Evolutionary conservation across 1,140 invertebrate species (phyloP), one percentile per base, ranked within the genome.

Genomic region (Protaetia brevitarsis): DNA sequence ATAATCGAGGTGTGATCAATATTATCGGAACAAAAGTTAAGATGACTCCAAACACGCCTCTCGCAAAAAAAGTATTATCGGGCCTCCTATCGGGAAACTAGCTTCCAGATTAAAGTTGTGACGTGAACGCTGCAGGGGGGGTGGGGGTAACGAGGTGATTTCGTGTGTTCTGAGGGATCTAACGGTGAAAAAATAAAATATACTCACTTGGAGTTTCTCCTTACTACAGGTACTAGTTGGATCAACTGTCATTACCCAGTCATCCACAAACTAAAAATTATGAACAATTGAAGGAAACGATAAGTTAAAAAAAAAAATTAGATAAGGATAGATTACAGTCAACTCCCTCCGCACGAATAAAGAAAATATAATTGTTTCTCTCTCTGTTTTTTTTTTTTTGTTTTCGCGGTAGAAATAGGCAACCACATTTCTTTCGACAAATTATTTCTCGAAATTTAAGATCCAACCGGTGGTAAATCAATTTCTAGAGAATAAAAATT

Each of bases 141-240:
- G n/a, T n/a, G n/a, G n/a, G n/a, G n/a, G n/a, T n/a, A n/a, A n/a
- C n/a, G n/a, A n/a, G n/a, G n/a, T n/a, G n/a, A n/a, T n/a, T n/a
- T 45, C 1, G 41, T 45, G 41, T 21, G 10, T 45, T 45, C 8
- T 45, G 41, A 21, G 16, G 23, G 41, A 13, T 45, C 23, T 45
- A 8, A 45, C 5, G 2, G 41, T 45, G 41, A 45, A 45, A 45
- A 45, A 13, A 21, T 45, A 45, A 45, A 30, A 8, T 11, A 58
- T 58, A 58, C 56, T 58, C 56, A 58, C 56, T 58, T 58, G 56
- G 56, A 58, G 56, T 58, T 58, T 58, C 26, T 58, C 56, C 56
- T 58, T 26, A 58, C 11, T 58, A 58, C 56, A 58, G 56, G 11
- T 30, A 58, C 56, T 58, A 27, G 5, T 28, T 10, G 56, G 56